Evolutionary conservation across 1,140 invertebrate species (phyloP), one percentile per base, ranked within the genome.

Genomic region (Chironomus striatipennis): DNA sequence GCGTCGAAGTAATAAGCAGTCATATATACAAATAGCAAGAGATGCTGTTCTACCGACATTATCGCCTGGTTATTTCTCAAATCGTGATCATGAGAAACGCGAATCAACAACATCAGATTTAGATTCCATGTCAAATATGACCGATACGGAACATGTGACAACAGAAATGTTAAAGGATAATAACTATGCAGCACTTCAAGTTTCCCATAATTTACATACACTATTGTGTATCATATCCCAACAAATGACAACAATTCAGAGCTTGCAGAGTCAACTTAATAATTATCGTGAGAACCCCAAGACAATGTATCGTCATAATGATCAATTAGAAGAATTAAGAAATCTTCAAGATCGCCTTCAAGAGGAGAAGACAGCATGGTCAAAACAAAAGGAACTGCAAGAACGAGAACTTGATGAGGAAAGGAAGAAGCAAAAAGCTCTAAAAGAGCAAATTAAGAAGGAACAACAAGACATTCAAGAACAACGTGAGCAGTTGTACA

Each of bases 401-500:
- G 85, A 86, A 75, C 86, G 85, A 24, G 88, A 90, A 73, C 77
- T 94, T 73, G 88, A 89, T 24, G 89, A 91, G 18, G 87, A 89
- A 78, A 85, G 85, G 74, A 79, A 82, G 0, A 86, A 90, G 73
- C 78, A 79, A 65, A 57, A 78, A 42, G 78, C 79, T 75, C 67
- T 82, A 20, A 81, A 90, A 80, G 89, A 91, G 77, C 87, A 90
- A 80, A 79, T 92, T 12, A 84, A 87, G 12, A 85, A 87, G 10
- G 91, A 95, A 77, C 90, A 95, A 81, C 88, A 88, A 47, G 94
- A 96, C 79, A 88, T 96, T 12, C 89, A 87, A 15, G 90, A 95
- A 77, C 94, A 97, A 81, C 81, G 94, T 9, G 94, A 97, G 79
- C 90, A 94, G 76, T 83, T 97, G 12, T 96, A 94, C 81, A 83